These are phyloP conservation scores for Puntigrus tetrazona DNA, from an alignment of 2,113 vertebrate genomes.

Conservation along the genomic window DNA sequence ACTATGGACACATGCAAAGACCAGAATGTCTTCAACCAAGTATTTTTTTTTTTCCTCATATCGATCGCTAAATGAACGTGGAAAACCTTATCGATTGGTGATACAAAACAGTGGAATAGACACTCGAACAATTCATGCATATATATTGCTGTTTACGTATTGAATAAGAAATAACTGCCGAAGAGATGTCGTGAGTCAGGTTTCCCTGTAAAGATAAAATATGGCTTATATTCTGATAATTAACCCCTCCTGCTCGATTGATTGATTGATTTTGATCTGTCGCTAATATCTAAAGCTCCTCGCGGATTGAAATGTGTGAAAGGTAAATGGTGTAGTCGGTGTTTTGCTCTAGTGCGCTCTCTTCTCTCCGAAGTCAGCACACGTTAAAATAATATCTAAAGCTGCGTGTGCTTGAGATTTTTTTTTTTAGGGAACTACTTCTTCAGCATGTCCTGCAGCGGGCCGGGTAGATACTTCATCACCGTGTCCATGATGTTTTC, in stretches of 20 bases:
- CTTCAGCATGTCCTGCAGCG: conserved; percentile 98
- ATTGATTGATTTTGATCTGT: conserved; percentile 58
- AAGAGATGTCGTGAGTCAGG: conserved; percentile 65
- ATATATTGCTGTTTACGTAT: conserved; percentile 43
- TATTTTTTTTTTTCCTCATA: background rate
- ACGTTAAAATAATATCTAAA: conserved; percentile 25
- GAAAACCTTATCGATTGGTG: background rate
- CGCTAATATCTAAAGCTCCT: conserved; percentile 58
- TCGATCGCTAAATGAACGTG: background rate
- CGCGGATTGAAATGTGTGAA: conserved; percentile 13
- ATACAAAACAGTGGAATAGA: conserved; percentile 48
- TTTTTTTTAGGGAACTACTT: conserved; percentile 78
- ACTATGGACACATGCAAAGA: conserved; percentile 57
- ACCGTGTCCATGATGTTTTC: conserved; percentile 98
- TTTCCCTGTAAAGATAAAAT: conserved; percentile 74
- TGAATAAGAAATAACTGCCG: conserved; percentile 61
- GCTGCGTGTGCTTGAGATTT: conserved; percentile 16
- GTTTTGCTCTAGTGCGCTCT: conserved; percentile 34
- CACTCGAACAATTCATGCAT: conserved; percentile 47
- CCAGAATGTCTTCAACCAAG: background rate
- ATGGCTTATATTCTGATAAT: conserved; percentile 78
- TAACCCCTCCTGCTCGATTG: conserved; percentile 60
- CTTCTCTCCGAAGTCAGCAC: conserved; percentile 37
- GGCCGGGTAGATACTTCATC: conserved; percentile 97
- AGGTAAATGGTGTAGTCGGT: conserved; percentile 10